phyloP scores from a whole-genome alignment of 2,113 vertebrate genomes.

The Phoenicopterus ruber region DNA sequence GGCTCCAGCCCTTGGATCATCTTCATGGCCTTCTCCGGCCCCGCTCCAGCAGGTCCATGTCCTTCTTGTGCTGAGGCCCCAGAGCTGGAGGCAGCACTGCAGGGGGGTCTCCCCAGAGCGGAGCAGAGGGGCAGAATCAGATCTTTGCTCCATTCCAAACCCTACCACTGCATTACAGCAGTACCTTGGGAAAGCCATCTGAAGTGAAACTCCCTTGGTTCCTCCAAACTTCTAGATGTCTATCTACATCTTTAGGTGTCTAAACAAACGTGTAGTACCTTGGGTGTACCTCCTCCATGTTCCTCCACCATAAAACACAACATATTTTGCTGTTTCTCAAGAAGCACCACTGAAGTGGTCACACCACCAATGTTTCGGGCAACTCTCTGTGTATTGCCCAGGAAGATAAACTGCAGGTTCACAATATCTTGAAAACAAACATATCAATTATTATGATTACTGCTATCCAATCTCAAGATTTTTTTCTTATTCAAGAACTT shows the following conservation, averaged over 20 bases:
- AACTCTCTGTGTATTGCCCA: not conserved
- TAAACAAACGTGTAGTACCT: not conserved
- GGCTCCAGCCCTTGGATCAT: too few species aligned
- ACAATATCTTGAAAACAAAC: not conserved
- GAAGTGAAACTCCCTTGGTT: not conserved
- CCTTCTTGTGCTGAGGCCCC: too few species aligned
- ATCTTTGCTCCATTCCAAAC: not conserved
- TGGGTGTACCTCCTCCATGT: not conserved
- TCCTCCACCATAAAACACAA: not conserved
- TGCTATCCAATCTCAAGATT: not conserved
- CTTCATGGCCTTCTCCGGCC: too few species aligned
- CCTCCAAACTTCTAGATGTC: not conserved
- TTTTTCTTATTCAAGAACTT: not conserved
- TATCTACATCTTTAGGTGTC: accelerated
- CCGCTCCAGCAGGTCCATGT: too few species aligned
- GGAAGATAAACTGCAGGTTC: not conserved
- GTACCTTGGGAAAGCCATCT: not conserved
- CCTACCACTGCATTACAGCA: not conserved
- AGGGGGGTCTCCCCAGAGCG: too few species aligned
- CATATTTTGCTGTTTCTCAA: not conserved
- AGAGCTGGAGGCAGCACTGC: too few species aligned
- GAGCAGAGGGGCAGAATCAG: too few species aligned
- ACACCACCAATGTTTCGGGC: not conserved
- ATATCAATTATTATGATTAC: not conserved
- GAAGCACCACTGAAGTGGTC: not conserved